phyloP scores from a whole-genome alignment of 1,140 invertebrate species.

The Drosophila bifasciata region DNA sequence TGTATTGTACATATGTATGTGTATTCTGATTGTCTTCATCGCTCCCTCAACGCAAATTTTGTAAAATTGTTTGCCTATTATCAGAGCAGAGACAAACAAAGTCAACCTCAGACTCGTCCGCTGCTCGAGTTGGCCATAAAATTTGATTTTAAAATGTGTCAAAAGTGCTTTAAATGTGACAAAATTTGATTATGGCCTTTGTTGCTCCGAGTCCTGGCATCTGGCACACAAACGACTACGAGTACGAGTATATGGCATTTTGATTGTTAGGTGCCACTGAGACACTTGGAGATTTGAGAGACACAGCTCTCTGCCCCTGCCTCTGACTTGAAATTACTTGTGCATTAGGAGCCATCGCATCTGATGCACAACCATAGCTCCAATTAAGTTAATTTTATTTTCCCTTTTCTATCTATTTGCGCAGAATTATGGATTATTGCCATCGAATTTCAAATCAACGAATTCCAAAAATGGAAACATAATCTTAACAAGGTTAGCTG shows the following conservation, averaged over 20 bases:
- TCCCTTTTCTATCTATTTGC: background rate
- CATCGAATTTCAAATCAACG: constrained; percentile 28
- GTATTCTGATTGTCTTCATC: constrained; percentile 63
- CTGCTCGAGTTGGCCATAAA: constrained; percentile 53
- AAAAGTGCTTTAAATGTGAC: constrained; percentile 75
- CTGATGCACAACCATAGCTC: no score
- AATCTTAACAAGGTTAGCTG: constrained; percentile 12
- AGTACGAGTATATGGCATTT: constrained; percentile 42
- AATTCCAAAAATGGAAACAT: constrained; percentile 22
- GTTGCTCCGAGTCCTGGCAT: constrained; percentile 13
- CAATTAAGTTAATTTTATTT: constrained; percentile 14
- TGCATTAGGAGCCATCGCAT: background rate
- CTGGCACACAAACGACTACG: no score
- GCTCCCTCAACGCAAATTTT: constrained; percentile 72
- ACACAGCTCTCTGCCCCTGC: no score
- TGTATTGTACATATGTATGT: no score
- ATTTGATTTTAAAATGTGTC: constrained; percentile 79
- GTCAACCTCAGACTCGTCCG: background rate
- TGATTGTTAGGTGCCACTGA: constrained; percentile 55
- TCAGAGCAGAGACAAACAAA: constrained; percentile 37
- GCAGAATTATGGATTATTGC: background rate
- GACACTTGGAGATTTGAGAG: constrained; percentile 35
- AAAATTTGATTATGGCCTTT: constrained; percentile 61
- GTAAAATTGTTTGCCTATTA: constrained; percentile 72
- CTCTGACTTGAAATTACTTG: background rate